Base-by-base conservation (phyloP, 2,113 vertebrate genomes). In the Dromas ardeola region DNA sequence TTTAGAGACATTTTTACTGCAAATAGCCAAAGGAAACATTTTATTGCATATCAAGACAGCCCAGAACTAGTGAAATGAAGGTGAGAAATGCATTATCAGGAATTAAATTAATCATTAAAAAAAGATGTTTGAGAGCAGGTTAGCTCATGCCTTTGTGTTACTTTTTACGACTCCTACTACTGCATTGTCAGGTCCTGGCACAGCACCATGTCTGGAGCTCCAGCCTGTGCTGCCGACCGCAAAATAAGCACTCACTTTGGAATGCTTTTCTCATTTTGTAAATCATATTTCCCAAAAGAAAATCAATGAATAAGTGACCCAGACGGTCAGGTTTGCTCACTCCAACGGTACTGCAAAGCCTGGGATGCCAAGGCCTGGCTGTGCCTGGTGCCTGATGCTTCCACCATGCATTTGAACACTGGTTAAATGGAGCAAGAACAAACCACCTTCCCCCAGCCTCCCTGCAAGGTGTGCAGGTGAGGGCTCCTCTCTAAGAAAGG, bases 101-200 rank as follows among this genome's bases (percentile, higher is more conserved):
- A 94, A 67, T 77, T 4, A 90, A 91, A 77, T 81, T 81, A 93
- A 78, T 85, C 3, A 70, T 82, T 61, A 1, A 67, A 52, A 71
- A 74, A 90, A 40, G 15, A 65, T 11, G 7, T 56, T 70, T 92
- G 47, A 83, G 17, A 92, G 58, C 66, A 90, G 45, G 80, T 91
- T 95, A 81, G n/a, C 50, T 86, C 58, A 34, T 63, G 45, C 47
- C 38, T 93, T 81, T 96, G 50, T 90, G 71, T 55, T 96, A 82
- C 47, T 93, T 96, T 97, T 93, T 94, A 72, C 67, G 61, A 78
- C 49, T 92, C 42, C 49, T 91, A 45, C 70, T 94, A 58, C 70
- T 82, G 56, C 67, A 78, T 95, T 96, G 85, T 96, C 88, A 91
- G 67, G 53, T 81, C 67, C 77, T 93, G 92, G 93, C 74, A 83